Evolutionary conservation across 2,888 invertebrate species (phyloP), one percentile per base, ranked within the genome.

Genomic region (Aphelenchoides bicaudatus): DNA sequence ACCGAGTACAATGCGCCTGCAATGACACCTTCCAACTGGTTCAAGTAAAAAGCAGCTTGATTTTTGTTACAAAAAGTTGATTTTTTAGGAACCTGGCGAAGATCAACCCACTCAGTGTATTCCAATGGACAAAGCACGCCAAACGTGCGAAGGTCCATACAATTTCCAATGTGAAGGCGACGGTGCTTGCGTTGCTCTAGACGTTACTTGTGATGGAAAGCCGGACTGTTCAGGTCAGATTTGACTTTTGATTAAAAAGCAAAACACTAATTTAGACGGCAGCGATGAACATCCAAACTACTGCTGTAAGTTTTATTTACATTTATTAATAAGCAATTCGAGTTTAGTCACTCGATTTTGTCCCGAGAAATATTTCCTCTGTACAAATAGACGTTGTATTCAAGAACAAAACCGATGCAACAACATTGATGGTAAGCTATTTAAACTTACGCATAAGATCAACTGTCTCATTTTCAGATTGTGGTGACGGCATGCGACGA

Each of bases 211-310:
- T 65, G 79, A 80, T 54, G 90, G 91, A 76, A 91, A 93, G 79
- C 90, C 91, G 73, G 93, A 96, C 79, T 96, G 96, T 79, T 89
- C 90, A 2, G 96, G 98, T 76, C 96, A 98, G 78, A 65, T 61
- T 25, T 21, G 3, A 4, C 8, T 34, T 39, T 21, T 30, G 21
- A n/a, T 19, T 31, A 10, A 43, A 1, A 23, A 8, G 2, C 16
- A 27, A 56, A 23, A 34, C n/a, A 51, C 13, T n/a, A n/a, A n/a
- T 79, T 88, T 90, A 0, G 93, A 94, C 79, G 92, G 91, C 6
- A 89, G 90, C 3, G 96, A 98, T 76, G 96, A 98, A 78, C 89
- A 91, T 47, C 59, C 65, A 25, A 75, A 77, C 59, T 76, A 30
- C 37, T 56, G 56, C 3, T 57, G 47, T 47, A 43, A 27, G 43